phyloP scores from a whole-genome alignment of 2,797 vertebrate genomes.

The Triplophysa bombifrons region DNA sequence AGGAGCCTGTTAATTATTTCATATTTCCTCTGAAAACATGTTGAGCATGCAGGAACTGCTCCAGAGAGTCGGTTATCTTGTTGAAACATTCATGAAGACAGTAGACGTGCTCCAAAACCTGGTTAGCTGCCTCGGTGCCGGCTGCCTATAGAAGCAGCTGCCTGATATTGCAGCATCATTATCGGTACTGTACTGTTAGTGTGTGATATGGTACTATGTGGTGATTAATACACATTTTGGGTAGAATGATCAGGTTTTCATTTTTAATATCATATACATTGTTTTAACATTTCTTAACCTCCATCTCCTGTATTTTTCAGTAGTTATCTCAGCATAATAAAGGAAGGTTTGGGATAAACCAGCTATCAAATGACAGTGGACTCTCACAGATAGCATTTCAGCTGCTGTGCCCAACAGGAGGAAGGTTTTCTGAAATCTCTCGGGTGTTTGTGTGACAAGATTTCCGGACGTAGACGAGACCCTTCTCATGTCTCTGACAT shows the following conservation, averaged over 20 bases:
- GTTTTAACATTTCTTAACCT: no score
- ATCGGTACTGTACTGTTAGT: not conserved
- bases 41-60: not conserved
- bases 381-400: not conserved
- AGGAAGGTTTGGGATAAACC: not conserved
- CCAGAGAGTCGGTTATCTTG: not conserved
- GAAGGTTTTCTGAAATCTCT: constrained; percentile 1
- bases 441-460: not conserved
- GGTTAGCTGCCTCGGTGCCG: not conserved
- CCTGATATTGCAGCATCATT: not conserved
- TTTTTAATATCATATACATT: not conserved
- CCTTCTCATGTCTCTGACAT: constrained; percentile 21
- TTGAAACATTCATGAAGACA: not conserved
- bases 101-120: constrained; percentile 3
- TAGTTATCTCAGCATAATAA: not conserved
- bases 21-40: constrained; percentile 14
- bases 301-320: not conserved
- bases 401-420: not conserved
- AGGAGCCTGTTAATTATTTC: not conserved
- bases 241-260: not conserved
- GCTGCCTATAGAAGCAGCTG: constrained; percentile 3
- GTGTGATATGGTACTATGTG: not conserved
- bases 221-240: not conserved
- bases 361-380: not conserved
- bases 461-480: constrained; percentile 19